Conservation (phyloP, 2,113 vertebrate species). For the Tychaedon coryphoeus region DNA sequence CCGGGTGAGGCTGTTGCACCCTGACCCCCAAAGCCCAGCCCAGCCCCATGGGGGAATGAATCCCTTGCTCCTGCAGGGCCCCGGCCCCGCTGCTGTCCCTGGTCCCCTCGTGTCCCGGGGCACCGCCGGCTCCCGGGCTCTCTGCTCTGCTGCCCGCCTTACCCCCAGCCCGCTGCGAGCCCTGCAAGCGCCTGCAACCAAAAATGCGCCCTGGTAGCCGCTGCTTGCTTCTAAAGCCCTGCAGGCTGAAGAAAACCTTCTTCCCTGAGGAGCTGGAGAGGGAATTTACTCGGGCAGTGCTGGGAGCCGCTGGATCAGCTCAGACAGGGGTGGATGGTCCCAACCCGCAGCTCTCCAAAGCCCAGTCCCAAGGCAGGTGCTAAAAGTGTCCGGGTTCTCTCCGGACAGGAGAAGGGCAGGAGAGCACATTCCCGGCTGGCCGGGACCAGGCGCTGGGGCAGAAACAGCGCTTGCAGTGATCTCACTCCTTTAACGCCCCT, state of each 20-base stretch:
- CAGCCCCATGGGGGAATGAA: neutral
- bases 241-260: neutral
- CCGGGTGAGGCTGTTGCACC: neutral
- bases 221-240: neutral
- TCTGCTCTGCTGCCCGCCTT: neutral
- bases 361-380: neutral
- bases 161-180: neutral
- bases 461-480: neutral
- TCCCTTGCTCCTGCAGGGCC: neutral
- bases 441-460: neutral
- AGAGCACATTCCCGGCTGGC: accelerated
- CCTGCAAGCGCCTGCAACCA: neutral
- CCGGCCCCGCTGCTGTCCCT: neutral
- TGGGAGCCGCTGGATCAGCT: neutral
- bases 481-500: accelerated
- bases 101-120: accelerated
- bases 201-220: neutral
- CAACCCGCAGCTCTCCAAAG: neutral
- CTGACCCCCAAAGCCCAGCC: accelerated
- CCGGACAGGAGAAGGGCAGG: neutral
- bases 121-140: neutral
- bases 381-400: neutral
- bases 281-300: accelerated
- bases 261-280: accelerated
- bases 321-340: neutral